Percentiles rank a stretch among this genome's conserved stretches.
Conservation (phyloP, 2,888 invertebrate species). For the Pyralis farinalis region DNA sequence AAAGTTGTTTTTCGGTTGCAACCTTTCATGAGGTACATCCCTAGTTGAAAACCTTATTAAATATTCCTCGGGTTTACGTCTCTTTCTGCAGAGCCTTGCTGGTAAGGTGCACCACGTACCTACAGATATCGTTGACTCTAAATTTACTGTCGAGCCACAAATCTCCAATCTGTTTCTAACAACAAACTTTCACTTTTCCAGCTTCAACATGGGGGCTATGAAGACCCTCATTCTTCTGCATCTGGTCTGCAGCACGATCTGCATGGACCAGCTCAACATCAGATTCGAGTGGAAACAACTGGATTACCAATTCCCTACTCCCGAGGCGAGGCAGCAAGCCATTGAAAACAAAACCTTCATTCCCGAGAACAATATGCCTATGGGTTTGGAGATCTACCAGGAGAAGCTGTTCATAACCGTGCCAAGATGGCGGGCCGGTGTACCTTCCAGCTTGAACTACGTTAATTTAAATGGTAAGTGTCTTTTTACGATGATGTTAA, state of each 20-base stretch:
- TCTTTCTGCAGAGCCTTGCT: too few species aligned
- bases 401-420: conserved; percentile 87
- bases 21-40: too few species aligned
- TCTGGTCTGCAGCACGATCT: conserved; percentile 51
- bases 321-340: conserved; percentile 80
- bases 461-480: conserved; percentile 84
- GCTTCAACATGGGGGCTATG: conserved; percentile 52
- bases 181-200: conserved; percentile 27
- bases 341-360: conserved; percentile 82
- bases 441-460: conserved; percentile 88
- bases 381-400: conserved; percentile 86
- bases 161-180: too few species aligned
- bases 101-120: too few species aligned
- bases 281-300: conserved; percentile 88
- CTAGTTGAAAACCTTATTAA: too few species aligned
- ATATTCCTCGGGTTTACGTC: too few species aligned
- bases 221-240: conserved; percentile 55
- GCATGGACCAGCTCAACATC: conserved; percentile 85
- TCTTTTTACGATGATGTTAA: too few species aligned
- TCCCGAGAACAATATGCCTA: conserved; percentile 86
- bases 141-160: too few species aligned
- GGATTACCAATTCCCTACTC: conserved; percentile 83
- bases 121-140: too few species aligned
- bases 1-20: too few species aligned
- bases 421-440: conserved; percentile 88